Base-by-base conservation (phyloP, 2,797 vertebrate genomes). In the Eremophila alpestris region DNA sequence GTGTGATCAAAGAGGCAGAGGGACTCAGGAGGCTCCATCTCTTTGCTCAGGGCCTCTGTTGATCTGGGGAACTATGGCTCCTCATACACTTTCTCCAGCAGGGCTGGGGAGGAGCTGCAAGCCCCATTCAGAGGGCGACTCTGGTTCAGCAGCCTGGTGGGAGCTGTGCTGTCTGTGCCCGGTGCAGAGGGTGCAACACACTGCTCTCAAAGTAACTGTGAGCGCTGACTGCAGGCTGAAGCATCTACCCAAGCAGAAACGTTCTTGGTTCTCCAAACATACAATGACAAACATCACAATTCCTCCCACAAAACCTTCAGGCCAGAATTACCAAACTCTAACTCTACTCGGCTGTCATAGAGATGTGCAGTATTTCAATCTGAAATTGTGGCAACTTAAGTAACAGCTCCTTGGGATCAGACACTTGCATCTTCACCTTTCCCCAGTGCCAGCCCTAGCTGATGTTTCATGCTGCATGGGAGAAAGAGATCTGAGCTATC, bases 401-500 rank as follows among this genome's bases (percentile, higher is more conserved):
- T 23, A 88, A 78, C 46, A 90, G 34, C 15, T 26, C 63, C 16
- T n/a, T 29, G 49, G 32, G 54, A 94, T 45, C 27, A 79, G 49
- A 65, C 27, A 49, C 56, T 54, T 91, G 76, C 45, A 83, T 55
- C 63, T 84, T 90, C 75, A 71, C 62, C 60, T 32, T 83, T 64
- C 30, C 36, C 34, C 71, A 76, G 55, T 3, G 2, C 75, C 79
- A 93, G 8, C n/a, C 36, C 30, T 14, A 71, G 82, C 64, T 80
- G 85, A 85, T 40, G 73, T 52, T 94, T 82, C 83, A 62, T 0
- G 1, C 36, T 68, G 43, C 48, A 52, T 11, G 32, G 14, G 30
- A 59, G 88, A 86, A 93, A 84, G 54, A 89, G 80, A 70, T 95
- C 90, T 64, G 74, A 90, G 91, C 93, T 87, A 94, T 91, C 59